A percentile compares a stretch with the other conserved stretches of the same genome.
Conservation (phyloP, 2,888 invertebrate genomes). For the Coenonympha glycerion region DNA sequence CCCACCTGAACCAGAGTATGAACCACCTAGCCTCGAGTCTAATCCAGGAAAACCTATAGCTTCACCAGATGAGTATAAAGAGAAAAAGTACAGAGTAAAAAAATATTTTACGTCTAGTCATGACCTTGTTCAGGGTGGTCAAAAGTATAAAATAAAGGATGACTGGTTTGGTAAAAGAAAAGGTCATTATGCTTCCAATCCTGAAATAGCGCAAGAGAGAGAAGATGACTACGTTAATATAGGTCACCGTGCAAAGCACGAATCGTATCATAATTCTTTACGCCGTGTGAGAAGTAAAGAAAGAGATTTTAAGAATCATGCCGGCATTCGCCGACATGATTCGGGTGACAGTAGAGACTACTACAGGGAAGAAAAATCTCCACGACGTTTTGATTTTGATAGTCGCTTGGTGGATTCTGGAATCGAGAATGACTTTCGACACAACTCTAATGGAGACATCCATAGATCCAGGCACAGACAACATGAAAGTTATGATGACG, state of each 20-base stretch:
- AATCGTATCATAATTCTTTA: conserved; percentile 78
- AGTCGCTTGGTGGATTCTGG: conserved; percentile 85
- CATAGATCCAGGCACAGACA: conserved; percentile 49
- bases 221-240: conserved; percentile 70
- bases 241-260: conserved; percentile 54
- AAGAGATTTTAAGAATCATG: conserved; percentile 48
- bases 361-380: conserved; percentile 60
- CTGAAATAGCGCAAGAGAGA: conserved; percentile 75
- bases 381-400: conserved; percentile 69
- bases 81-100: conserved; percentile 67
- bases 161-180: conserved; percentile 65
- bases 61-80: conserved; percentile 77
- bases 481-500: conserved; percentile 82
- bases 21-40: conserved; percentile 81
- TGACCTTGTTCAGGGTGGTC: conserved; percentile 59
- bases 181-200: conserved; percentile 77
- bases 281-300: conserved; percentile 76
- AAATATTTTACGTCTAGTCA: conserved; percentile 70
- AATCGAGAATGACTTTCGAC: conserved; percentile 86
- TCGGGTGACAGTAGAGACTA: conserved; percentile 72
- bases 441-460: conserved; percentile 80
- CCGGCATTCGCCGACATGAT: conserved; percentile 60
- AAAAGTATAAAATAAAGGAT: conserved; percentile 66
- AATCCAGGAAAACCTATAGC: conserved; percentile 74
- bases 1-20: conserved; percentile 74